Evolutionary conservation across 1,140 invertebrate species (phyloP).

Genomic region (Propsilocerus akamusi): DNA sequence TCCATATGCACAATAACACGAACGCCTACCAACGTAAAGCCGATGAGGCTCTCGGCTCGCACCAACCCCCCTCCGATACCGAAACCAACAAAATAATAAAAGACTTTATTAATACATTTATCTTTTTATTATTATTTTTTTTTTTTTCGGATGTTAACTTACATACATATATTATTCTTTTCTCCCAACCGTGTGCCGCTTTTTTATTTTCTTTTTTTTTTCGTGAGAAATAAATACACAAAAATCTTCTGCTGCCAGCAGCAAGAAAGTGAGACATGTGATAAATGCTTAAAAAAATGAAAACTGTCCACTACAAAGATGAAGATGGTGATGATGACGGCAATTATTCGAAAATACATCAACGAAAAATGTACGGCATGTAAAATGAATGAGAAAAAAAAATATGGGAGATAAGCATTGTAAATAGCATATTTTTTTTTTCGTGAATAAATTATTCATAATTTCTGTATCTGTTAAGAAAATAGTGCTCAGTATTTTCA

Average conservation of each 20-base stretch:
- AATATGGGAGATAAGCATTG: no score
- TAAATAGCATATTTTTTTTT: conserved; percentile 6
- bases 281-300: background rate
- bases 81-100: background rate
- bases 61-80: background rate
- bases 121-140: conserved; percentile 1
- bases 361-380: no score
- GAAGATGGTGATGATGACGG: background rate
- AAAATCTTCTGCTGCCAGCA: background rate
- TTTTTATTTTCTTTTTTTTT: background rate
- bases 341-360: no score
- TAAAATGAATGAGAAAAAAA: no score
- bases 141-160: background rate
- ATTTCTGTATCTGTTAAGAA: background rate
- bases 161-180: conserved; percentile 1
- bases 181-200: background rate
- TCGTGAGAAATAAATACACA: background rate
- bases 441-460: background rate
- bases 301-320: background rate
- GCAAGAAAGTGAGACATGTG: conserved; percentile 1
- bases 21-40: background rate
- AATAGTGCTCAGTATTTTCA: background rate
- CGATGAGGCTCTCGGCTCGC: background rate
- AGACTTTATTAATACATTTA: background rate
- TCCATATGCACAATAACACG: background rate